Conservation (phyloP, 2,888 invertebrate genomes). For the Frankliniella intonsa region DNA sequence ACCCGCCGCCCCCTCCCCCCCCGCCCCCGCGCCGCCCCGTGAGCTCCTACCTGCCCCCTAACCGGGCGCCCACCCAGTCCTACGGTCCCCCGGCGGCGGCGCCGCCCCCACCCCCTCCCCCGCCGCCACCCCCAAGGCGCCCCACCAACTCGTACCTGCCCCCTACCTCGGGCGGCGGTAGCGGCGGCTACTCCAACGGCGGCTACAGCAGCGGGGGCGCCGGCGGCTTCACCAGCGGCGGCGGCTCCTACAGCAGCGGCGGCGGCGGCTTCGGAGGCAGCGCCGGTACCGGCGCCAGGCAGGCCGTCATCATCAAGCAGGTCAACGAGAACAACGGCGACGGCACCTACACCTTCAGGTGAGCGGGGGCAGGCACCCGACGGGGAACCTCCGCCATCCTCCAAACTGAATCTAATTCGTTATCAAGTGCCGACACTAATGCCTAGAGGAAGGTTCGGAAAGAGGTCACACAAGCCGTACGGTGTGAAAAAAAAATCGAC, state of each 20-base stretch:
- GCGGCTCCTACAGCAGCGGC: not conserved
- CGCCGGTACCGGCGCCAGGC: not conserved
- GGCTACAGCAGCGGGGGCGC: slow-evolving; percentile 32
- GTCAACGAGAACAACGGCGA: slow-evolving; percentile 17
- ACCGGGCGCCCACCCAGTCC: not conserved
- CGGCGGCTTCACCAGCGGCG: slow-evolving; percentile 16
- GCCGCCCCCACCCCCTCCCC: not conserved
- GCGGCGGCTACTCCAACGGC: not conserved
- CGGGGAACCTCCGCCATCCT: too few relatives aligned
- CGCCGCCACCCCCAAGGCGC: not conserved
- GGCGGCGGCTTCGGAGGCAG: not conserved
- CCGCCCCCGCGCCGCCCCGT: not conserved
- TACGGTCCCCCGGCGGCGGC: not conserved
- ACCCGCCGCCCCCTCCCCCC: not conserved
- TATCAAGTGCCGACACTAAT: too few relatives aligned
- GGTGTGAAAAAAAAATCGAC: too few relatives aligned
- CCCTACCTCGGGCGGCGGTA: not conserved
- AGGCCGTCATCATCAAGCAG: not conserved
- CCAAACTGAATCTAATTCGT: too few relatives aligned
- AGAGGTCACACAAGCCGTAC: too few relatives aligned
- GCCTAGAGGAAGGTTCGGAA: too few relatives aligned
- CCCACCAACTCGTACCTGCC: slow-evolving; percentile 21
- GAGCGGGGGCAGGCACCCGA: not conserved
- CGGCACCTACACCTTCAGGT: slow-evolving; percentile 21
- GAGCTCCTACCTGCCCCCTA: slow-evolving; percentile 9